phyloP scores from a whole-genome alignment of 2,113 vertebrate genomes.

The Neolamprologus falcicula region DNA sequence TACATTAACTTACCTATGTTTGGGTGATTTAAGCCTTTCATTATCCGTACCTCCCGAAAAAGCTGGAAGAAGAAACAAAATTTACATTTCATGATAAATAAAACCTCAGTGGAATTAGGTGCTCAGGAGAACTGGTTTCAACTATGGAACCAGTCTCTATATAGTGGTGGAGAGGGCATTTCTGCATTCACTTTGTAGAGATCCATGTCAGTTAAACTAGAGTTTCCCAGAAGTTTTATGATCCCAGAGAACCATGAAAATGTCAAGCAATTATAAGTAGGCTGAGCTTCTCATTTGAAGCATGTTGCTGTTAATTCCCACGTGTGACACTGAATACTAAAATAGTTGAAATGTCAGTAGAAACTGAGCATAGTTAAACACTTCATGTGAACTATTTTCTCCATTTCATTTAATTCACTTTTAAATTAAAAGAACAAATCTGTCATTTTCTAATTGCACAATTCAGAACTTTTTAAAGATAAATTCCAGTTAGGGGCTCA shows the following conservation, averaged over 20 bases:
- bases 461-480: not conserved
- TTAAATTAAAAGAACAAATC: not conserved
- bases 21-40: constrained; percentile 90
- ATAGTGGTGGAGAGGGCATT: not conserved
- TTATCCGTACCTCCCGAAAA: constrained; percentile 90
- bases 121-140: not conserved
- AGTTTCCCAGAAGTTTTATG: not conserved
- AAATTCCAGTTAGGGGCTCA: not conserved
- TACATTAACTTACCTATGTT: constrained; percentile 80
- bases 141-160: not conserved
- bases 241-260: not conserved
- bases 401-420: not conserved
- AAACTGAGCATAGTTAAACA: not conserved
- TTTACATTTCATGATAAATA: not conserved
- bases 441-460: not conserved
- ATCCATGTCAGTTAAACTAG: not conserved
- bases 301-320: not conserved
- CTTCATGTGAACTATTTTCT: not conserved
- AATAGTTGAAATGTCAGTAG: not conserved
- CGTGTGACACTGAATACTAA: not conserved
- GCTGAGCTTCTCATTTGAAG: not conserved
- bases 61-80: constrained; percentile 68
- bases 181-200: not conserved
- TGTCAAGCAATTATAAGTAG: not conserved
- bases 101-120: not conserved